Evolutionary conservation across 2,113 vertebrate genomes (phyloP), one percentile per base, ranked within the genome.

Genomic region (Burhinus oedicnemus): DNA sequence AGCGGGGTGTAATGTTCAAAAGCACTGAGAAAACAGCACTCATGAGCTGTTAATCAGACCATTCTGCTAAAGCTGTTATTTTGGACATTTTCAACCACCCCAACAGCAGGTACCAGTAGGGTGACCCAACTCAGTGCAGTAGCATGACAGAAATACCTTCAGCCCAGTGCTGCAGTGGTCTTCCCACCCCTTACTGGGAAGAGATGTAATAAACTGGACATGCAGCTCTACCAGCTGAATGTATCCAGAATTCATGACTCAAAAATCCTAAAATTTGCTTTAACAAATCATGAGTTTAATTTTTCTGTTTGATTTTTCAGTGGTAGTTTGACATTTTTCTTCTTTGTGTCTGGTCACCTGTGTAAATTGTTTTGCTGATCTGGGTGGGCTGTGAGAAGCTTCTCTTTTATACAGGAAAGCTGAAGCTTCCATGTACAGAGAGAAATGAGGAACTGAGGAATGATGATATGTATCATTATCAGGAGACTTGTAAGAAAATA

Each of bases 401-500:
- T 60, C 10, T 32, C 40, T 10, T 40, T 52, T 72, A 3, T 58
- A 83, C 58, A 69, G 62, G 19, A 47, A 72, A 85, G 40, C 62
- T 85, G 66, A 66, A 40, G 23, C 40, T 83, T 69, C 61, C 23
- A 4, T 6, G 18, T 62, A 5, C 87, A 25, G 44, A 40, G 69
- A 62, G 78, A 17, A 75, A 60, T 34, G 72, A 68, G 71, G 68
- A 90, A 30, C 9, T 36, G 61, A 47, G 76, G 40, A 64, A 36
- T 52, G 87, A 62, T 91, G 93, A 60, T 52, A 5, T 62, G 60
- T 82, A 62, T 92, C 83, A 83, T 80, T 74, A 85, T 54, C 88
- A 75, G 76, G 69, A 93, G 69, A 45, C 87, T 80, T 74, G 38
- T 8, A 54, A 68, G 75, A 62, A 92, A 92, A 94, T 92, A 83